These are phyloP conservation scores for Caenorhabditis brenneri DNA, from an alignment of 1,140 invertebrate genomes.

Conservation along the genomic window DNA sequence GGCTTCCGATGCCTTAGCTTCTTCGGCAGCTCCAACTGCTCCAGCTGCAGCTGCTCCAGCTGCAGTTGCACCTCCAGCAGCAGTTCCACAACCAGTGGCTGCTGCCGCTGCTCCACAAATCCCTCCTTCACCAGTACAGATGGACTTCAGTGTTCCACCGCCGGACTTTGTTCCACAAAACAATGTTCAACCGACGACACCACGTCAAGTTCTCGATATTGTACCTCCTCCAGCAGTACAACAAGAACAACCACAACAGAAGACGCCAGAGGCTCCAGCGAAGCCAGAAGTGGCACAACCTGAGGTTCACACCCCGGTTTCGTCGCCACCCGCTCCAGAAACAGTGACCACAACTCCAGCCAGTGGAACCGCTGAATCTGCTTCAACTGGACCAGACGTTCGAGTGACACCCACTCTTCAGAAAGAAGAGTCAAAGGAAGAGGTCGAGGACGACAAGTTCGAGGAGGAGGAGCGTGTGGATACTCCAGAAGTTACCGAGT, in stretches of 20 bases:
- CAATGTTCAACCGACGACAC: too few relatives aligned
- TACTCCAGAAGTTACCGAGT: background rate
- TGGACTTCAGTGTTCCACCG: too few relatives aligned
- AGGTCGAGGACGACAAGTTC: constrained; percentile 2
- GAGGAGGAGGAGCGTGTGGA: background rate
- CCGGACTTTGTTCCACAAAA: too few relatives aligned
- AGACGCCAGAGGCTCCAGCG: background rate
- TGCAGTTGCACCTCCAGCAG: background rate
- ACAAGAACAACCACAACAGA: too few relatives aligned
- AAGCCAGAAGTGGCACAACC: background rate
- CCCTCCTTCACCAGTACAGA: too few relatives aligned
- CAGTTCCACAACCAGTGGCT: background rate
- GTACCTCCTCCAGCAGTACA: too few relatives aligned
- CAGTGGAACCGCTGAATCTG: background rate
- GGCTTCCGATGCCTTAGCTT: background rate
- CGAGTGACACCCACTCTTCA: background rate
- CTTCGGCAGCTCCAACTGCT: background rate
- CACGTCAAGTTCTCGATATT: too few relatives aligned
- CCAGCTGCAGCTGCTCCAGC: background rate
- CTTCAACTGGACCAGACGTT: background rate
- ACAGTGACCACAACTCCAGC: background rate
- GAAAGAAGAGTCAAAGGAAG: constrained; percentile 24
- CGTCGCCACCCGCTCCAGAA: background rate
- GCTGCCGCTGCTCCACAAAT: too few relatives aligned
- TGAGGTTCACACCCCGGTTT: background rate